Conservation (phyloP, 1,140 invertebrate species). For the Tetramorium parvispinum region DNA sequence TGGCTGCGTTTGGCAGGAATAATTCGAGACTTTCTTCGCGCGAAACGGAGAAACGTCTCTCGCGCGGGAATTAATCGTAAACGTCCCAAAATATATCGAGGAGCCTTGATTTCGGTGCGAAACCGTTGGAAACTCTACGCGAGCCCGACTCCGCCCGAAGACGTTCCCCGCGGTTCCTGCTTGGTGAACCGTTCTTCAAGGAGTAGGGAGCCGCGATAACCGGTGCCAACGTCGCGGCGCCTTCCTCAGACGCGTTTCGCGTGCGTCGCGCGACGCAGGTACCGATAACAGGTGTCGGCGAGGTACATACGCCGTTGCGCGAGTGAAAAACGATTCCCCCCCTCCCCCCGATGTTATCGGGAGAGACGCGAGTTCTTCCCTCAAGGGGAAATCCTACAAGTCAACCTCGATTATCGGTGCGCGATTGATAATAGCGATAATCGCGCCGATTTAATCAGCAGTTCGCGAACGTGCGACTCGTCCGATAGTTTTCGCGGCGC, state of each 20-base stretch:
- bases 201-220: slow-evolving; percentile 51
- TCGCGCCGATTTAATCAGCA: not conserved
- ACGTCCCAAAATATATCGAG: not conserved
- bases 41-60: not conserved
- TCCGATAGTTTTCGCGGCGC: not conserved
- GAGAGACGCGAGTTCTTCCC: too few relatives aligned
- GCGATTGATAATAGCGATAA: not conserved
- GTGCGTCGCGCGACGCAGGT: slow-evolving; percentile 46
- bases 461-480: not conserved
- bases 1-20: not conserved
- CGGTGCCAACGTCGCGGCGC: slow-evolving; percentile 53
- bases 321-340: not conserved
- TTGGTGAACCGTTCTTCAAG: slow-evolving; percentile 40
- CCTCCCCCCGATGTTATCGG: too few relatives aligned
- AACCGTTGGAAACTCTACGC: not conserved
- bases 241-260: slow-evolving; percentile 47
- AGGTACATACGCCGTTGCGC: not conserved
- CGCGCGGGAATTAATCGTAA: not conserved
- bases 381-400: not conserved
- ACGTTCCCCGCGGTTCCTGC: slow-evolving; percentile 37
- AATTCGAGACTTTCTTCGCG: slow-evolving; percentile 20
- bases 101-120: not conserved
- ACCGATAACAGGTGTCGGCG: slow-evolving; percentile 24
- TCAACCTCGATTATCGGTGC: slow-evolving; percentile 5
- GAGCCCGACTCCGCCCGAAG: not conserved